phyloP scores from a whole-genome alignment of 2,113 vertebrate genomes.

The Sterrhoptilus dennistouni region DNA sequence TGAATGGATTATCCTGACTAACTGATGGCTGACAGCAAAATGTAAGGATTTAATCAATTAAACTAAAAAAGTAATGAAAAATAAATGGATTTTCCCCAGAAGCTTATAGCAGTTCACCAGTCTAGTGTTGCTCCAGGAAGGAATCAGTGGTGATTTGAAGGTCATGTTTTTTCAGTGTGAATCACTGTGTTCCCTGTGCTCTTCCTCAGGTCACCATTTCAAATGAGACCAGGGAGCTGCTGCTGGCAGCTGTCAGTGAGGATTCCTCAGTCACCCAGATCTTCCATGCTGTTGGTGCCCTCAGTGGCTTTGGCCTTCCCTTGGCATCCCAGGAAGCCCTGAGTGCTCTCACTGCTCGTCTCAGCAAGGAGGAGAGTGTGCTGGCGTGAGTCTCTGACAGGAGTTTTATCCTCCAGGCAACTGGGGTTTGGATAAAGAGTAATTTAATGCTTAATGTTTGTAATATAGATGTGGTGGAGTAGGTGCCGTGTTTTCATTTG shows the following conservation, averaged over 20 bases:
- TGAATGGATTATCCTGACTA: background rate
- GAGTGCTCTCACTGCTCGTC: conserved; percentile 84
- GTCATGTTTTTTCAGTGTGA: background rate
- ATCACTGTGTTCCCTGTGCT: background rate
- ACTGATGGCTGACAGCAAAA: background rate
- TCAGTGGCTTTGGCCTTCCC: conserved; percentile 89
- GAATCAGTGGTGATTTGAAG: background rate
- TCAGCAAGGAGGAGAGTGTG: conserved; percentile 94
- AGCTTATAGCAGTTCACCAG: background rate
- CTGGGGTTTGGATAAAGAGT: background rate
- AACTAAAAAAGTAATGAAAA: background rate
- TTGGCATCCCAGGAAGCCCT: conserved; percentile 92
- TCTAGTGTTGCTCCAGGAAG: background rate
- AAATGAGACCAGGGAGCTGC: conserved; percentile 93
- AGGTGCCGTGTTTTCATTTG: background rate
- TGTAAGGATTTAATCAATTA: background rate
- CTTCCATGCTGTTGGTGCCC: conserved; percentile 87
- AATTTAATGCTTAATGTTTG: background rate
- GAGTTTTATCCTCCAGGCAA: background rate
- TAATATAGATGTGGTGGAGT: background rate
- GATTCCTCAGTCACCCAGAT: conserved; percentile 91
- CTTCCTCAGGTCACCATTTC: conserved; percentile 85
- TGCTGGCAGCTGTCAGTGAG: conserved; percentile 91
- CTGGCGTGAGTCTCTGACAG: conserved; percentile 81
- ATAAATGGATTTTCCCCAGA: background rate